A percentile compares a stretch with the other conserved stretches of the same genome.
Evolutionary conservation across 2,888 invertebrate genomes (phyloP).

Genomic region (Lithophane ornitopus): DNA sequence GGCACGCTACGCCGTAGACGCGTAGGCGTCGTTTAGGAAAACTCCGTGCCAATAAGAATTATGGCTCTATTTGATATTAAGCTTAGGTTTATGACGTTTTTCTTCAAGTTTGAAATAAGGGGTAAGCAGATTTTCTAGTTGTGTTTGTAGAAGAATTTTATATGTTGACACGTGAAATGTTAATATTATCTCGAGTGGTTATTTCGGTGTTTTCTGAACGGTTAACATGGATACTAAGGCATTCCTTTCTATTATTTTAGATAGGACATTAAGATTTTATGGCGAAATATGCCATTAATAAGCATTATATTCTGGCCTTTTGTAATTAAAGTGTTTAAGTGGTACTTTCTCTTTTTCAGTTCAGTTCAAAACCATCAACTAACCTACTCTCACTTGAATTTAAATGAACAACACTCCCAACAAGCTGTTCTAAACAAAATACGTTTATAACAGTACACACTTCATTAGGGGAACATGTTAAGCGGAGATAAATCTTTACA

Average conservation of each 20-base stretch:
- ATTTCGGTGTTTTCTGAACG: neutral
- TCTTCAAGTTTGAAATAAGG: slow-evolving; percentile 5
- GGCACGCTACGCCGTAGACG: slow-evolving; percentile 68
- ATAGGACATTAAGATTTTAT: neutral
- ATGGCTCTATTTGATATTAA: slow-evolving; percentile 60
- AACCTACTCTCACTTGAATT: neutral
- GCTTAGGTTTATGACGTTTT: slow-evolving; percentile 45
- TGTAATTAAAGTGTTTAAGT: neutral
- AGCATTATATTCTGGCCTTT: neutral
- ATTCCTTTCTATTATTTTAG: neutral
- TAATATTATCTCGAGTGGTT: neutral
- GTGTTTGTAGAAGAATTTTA: slow-evolving; percentile 25
- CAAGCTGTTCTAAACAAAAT: slow-evolving; percentile 20
- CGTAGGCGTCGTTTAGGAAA: slow-evolving; percentile 60
- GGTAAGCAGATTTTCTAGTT: slow-evolving; percentile 40
- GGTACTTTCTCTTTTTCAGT: neutral
- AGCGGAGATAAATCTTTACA: slow-evolving; percentile 10
- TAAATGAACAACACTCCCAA: slow-evolving; percentile 1
- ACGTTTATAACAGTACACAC: slow-evolving; percentile 21
- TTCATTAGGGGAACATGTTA: slow-evolving; percentile 21
- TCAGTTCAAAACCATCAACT: neutral
- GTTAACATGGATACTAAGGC: neutral
- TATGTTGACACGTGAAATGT: slow-evolving; percentile 6
- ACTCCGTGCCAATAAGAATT: slow-evolving; percentile 53
- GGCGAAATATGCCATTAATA: neutral